These are phyloP conservation scores for Drosophila rhopaloa DNA, from an alignment of 1,140 invertebrate species.

Conservation along the genomic window DNA sequence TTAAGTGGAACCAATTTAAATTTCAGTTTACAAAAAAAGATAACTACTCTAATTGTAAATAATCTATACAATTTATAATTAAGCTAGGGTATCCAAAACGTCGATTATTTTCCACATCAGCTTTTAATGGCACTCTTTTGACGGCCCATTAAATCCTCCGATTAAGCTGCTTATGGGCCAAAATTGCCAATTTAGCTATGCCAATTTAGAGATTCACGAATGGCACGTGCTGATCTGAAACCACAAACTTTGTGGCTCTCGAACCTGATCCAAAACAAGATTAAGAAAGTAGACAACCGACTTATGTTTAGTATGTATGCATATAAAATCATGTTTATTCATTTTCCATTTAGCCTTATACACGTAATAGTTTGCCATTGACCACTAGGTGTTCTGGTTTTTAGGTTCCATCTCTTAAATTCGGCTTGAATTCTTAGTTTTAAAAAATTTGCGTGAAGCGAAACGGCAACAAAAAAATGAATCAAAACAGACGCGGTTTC, in stretches of 20 bases:
- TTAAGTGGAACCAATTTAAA: too few species aligned
- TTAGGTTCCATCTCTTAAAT: conserved; percentile 54
- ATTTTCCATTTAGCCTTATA: conserved; percentile 62
- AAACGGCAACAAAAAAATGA: conserved; percentile 6
- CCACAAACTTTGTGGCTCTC: neutral
- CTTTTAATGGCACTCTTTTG: conserved; percentile 5
- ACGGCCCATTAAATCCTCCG: conserved; percentile 27
- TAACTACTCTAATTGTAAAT: too few species aligned
- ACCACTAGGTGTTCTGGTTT: conserved; percentile 54
- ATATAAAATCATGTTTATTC: conserved; percentile 74
- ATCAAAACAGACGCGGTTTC: neutral
- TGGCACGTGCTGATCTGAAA: conserved; percentile 22
- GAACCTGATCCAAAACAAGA: conserved; percentile 18
- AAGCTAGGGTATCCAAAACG: conserved; percentile 4
- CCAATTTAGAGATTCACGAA: conserved; percentile 5
- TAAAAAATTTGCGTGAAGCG: conserved; percentile 32
- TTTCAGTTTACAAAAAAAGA: too few species aligned
- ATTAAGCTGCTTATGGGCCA: conserved; percentile 30
- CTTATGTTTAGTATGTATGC: conserved; percentile 26
- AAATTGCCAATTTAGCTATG: conserved; percentile 38
- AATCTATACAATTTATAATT: too few species aligned
- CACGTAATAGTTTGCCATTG: conserved; percentile 78
- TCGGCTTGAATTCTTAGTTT: conserved; percentile 58
- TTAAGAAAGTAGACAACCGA: neutral
- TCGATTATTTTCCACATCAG: neutral